Evolutionary conservation across 1,140 invertebrate genomes (phyloP), one percentile per base, ranked within the genome.

Genomic region (Idris sp.): DNA sequence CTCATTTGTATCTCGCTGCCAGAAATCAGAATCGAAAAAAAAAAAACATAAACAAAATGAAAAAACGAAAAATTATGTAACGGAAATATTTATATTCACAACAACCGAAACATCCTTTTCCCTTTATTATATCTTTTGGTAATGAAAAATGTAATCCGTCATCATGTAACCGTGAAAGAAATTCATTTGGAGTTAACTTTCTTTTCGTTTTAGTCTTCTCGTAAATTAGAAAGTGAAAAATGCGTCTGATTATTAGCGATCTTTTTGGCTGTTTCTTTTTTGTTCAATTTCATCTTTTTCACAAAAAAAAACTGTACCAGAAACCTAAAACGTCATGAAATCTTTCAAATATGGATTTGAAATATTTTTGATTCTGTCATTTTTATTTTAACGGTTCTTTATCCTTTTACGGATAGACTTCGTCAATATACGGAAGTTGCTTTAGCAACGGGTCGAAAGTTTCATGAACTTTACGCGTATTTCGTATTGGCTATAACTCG

Each of bases 161-260:
- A 58, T 51, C 53, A 68, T 38, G 64, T 68, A 68, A 68, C 46
- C 64, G 53, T 68, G 54, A 69, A 69, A 69, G 65, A 61, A 69
- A 69, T 69, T 61, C 31, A 33, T 59, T 15, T 31, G 33, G 6
- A 49, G 38, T 22, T 15, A 61, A 69, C 65, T 69, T 69, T 69
- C 65, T 61, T 69, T 69, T 46, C 46, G 31, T 69, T 61, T 69
- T 53, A 40, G 65, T 46, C 53, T 51, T 48, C 62, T 67, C 15
- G 65, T 59, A 69, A 69, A 69, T 69, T 69, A 69, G 65, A 69
- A 69, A 69, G 65, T 69, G 54, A 69, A 69, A 61, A 61, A 69
- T 33, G 14, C 40, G 16, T 10, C 28, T 33, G 31, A 46, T 69
- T 69, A 69, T 69, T 61, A 49, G 22, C 36, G 41, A 8, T 6